phyloP scores from a whole-genome alignment of 2,888 invertebrate genomes.

The Amblyjoppa fuscipennis region DNA sequence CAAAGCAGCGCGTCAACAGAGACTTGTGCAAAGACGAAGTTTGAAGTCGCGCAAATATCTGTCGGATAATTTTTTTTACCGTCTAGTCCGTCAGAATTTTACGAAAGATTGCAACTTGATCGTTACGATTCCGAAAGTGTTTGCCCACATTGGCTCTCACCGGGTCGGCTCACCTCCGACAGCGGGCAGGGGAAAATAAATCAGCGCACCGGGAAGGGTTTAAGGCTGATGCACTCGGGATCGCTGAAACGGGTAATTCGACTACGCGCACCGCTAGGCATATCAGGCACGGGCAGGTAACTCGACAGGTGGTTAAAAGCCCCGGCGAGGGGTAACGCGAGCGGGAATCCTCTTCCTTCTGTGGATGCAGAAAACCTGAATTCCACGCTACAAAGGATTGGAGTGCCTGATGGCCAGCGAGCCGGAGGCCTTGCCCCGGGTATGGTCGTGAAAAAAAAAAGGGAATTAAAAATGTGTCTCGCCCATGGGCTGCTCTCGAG shows the following conservation, averaged over 20 bases:
- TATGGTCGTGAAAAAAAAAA: constrained; percentile 27
- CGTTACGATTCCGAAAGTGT: neutral
- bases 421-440: constrained; percentile 20
- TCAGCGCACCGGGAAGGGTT: constrained; percentile 33
- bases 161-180: neutral
- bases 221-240: constrained; percentile 34
- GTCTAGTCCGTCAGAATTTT: neutral
- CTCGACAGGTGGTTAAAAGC: constrained; percentile 59
- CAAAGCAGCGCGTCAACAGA: too few species aligned
- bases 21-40: too few species aligned
- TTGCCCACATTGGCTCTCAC: neutral
- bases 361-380: constrained; percentile 46
- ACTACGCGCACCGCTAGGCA: constrained; percentile 17
- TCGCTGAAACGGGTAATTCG: constrained; percentile 48
- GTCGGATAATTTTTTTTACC: neutral
- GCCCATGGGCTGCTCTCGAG: constrained; percentile 17
- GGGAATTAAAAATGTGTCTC: constrained; percentile 23
- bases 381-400: constrained; percentile 27
- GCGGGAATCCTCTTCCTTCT: constrained; percentile 27
- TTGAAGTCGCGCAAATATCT: neutral
- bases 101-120: neutral
- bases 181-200: constrained; percentile 21
- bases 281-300: constrained; percentile 31
- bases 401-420: constrained; percentile 43
- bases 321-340: constrained; percentile 51